Evolutionary conservation across 2,113 vertebrate genomes (phyloP).

Genomic region (Rhinopomastus cyanomelas): DNA sequence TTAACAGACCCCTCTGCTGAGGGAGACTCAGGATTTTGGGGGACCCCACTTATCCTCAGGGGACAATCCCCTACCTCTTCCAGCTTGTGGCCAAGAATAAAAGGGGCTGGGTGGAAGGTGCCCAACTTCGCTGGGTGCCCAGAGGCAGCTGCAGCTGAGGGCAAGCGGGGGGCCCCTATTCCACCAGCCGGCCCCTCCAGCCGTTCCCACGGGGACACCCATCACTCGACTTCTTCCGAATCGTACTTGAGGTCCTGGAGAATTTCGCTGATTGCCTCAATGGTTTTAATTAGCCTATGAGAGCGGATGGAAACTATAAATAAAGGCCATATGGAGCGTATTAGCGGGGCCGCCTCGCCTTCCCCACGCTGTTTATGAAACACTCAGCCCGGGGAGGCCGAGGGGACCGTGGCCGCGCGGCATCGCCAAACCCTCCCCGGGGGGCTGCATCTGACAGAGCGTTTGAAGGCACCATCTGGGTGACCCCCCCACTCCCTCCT

Average conservation of each 20-base stretch:
- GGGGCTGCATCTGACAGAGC: background rate
- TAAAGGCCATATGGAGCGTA: conserved; percentile 81
- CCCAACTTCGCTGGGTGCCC: background rate
- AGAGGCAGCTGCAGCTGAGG: background rate
- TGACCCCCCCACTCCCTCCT: background rate
- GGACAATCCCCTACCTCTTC: background rate
- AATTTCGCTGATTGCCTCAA: conserved; percentile 91
- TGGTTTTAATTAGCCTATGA: conserved; percentile 94
- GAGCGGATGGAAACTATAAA: conserved; percentile 84
- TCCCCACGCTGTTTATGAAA: conserved; percentile 72
- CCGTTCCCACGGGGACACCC: conserved; percentile 54
- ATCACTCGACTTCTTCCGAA: conserved; percentile 90
- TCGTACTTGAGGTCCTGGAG: conserved; percentile 98
- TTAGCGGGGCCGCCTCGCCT: conserved; percentile 67
- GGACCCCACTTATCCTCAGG: background rate
- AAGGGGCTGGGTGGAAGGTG: background rate
- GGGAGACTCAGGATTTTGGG: background rate
- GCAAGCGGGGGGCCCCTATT: background rate
- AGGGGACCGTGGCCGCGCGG: conserved; percentile 33
- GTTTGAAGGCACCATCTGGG: conserved; percentile 47
- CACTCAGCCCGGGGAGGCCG: conserved; percentile 62
- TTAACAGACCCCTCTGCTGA: fast-evolving
- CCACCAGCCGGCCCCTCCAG: background rate
- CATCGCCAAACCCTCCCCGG: conserved; percentile 4
- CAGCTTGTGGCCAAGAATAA: background rate